Evolutionary conservation across 2,113 vertebrate species (phyloP).

Genomic region (Halichoerus grypus): DNA sequence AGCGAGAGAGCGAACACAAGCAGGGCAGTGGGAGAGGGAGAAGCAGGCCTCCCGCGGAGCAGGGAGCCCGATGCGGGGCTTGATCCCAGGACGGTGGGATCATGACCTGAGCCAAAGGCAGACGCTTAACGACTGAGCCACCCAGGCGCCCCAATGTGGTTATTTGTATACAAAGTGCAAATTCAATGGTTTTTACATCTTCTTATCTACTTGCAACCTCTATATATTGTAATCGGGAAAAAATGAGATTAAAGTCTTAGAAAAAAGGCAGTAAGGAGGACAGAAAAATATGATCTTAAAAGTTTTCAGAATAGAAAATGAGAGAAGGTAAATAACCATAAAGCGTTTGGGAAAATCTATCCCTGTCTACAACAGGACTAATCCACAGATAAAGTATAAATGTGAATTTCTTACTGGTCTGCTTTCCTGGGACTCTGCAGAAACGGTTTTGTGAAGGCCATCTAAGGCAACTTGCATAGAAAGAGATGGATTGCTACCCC

Average conservation of each 20-base stretch:
- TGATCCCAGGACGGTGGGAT: no score
- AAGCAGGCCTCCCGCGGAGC: no score
- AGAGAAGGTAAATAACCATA: background rate
- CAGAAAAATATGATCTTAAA: background rate
- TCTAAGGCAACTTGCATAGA: background rate
- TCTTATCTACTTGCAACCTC: background rate
- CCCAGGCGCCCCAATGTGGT: no score
- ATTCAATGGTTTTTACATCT: background rate
- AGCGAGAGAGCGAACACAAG: no score
- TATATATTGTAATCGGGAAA: rapidly evolving
- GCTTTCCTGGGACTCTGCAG: background rate
- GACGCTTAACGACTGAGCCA: no score
- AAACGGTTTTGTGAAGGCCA: background rate
- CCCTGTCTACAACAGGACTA: background rate
- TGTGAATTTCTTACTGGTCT: background rate
- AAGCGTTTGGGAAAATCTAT: background rate
- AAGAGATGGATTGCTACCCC: background rate
- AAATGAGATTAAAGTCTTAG: background rate
- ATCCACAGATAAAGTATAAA: background rate
- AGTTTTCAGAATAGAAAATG: background rate
- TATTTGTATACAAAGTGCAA: background rate
- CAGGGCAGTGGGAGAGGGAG: no score
- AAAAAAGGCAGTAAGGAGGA: background rate
- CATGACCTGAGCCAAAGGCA: no score
- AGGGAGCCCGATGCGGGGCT: no score